These are phyloP conservation scores for Dermatemys mawii DNA, from an alignment of 2,113 vertebrate species.

Conservation along the genomic window DNA sequence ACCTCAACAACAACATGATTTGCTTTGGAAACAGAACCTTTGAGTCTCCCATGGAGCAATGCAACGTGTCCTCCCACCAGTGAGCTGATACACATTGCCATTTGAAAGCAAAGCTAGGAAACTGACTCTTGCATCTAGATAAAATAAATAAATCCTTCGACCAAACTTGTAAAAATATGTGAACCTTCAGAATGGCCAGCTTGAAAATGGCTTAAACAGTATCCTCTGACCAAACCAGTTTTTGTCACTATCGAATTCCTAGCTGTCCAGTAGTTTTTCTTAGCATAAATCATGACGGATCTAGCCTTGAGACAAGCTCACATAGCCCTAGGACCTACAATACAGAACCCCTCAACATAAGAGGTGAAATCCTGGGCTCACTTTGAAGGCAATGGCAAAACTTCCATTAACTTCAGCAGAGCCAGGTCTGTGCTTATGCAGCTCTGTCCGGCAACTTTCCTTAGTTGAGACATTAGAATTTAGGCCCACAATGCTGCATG, in stretches of 20 bases:
- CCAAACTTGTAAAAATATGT: neutral
- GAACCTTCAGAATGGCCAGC: neutral
- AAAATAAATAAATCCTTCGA: neutral
- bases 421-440: neutral
- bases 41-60: neutral
- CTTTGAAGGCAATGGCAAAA: neutral
- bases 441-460: neutral
- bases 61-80: neutral
- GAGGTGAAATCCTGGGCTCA: rapidly evolving
- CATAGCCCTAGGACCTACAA: neutral
- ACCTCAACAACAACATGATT: neutral
- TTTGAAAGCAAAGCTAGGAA: neutral
- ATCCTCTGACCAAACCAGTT: neutral
- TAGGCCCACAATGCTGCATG: neutral
- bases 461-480: neutral
- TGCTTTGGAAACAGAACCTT: neutral
- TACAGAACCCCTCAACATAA: rapidly evolving
- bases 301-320: neutral
- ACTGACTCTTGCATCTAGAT: neutral
- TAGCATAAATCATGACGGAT: neutral
- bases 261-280: neutral
- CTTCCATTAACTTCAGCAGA: neutral
- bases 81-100: neutral
- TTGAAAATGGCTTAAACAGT: neutral
- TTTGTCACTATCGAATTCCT: neutral